phyloP scores from a whole-genome alignment of 2,888 invertebrate species.

The Mechanitis mazaeus region DNA sequence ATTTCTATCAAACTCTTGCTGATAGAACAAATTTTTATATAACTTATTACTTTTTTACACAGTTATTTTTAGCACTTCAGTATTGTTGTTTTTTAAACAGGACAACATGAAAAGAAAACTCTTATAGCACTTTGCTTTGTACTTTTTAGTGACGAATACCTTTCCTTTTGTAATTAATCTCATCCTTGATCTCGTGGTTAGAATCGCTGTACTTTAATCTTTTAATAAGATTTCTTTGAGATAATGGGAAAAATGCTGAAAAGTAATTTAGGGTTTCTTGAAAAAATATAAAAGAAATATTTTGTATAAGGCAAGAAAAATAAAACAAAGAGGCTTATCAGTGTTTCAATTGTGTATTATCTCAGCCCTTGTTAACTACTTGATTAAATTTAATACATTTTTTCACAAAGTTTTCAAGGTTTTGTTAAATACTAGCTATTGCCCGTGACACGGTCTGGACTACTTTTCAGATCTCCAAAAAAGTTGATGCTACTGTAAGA shows the following conservation, averaged over 20 bases:
- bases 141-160: not conserved
- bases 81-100: not conserved
- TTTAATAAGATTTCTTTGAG: conserved; percentile 6
- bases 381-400: too few relatives aligned
- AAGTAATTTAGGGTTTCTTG: conserved; percentile 3
- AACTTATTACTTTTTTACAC: not conserved
- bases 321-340: not conserved
- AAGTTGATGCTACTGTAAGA: too few relatives aligned
- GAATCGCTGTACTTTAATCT: conserved; percentile 4
- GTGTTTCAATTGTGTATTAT: not conserved
- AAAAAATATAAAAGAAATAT: conserved; percentile 1
- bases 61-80: not conserved
- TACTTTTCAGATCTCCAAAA: too few relatives aligned
- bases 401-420: too few relatives aligned
- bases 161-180: conserved; percentile 6
- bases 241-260: conserved; percentile 2
- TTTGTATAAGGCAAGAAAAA: not conserved
- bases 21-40: too few relatives aligned
- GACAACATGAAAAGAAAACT: not conserved
- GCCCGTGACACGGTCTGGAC: too few relatives aligned
- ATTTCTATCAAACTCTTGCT: too few relatives aligned
- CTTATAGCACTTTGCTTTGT: not conserved
- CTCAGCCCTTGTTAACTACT: too few relatives aligned
- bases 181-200: conserved; percentile 3
- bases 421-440: too few relatives aligned